Evolutionary conservation across 1,140 invertebrate species (phyloP).

Genomic region (Augochlora pura): DNA sequence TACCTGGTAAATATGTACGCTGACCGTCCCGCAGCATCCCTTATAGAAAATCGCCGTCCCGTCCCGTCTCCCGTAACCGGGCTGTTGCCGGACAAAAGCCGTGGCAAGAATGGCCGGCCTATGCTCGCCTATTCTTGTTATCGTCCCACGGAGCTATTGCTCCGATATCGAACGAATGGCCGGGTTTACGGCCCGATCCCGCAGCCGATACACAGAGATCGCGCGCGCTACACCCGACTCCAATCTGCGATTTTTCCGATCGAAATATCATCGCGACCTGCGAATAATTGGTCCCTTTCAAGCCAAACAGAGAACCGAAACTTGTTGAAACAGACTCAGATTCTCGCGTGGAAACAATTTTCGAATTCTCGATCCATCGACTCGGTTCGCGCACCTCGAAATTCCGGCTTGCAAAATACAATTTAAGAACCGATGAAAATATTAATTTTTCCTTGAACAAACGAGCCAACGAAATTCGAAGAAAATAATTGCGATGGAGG

Average conservation of each 20-base stretch:
- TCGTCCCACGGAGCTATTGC: slow-evolving; percentile 75
- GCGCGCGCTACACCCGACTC: slow-evolving; percentile 21
- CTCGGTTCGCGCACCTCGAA: no score
- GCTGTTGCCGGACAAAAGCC: slow-evolving; percentile 67
- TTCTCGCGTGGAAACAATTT: no score
- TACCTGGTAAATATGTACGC: slow-evolving; percentile 29
- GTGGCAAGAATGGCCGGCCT: slow-evolving; percentile 73
- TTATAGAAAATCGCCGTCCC: slow-evolving; percentile 43
- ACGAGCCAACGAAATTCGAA: no score
- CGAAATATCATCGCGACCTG: no score
- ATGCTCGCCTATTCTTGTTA: slow-evolving; percentile 75
- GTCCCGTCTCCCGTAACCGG: slow-evolving; percentile 30
- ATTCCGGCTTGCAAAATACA: no score
- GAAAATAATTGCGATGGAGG: no score
- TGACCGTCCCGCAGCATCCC: slow-evolving; percentile 1
- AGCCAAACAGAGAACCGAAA: no score
- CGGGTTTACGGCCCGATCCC: slow-evolving; percentile 77
- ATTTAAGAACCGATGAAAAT: no score
- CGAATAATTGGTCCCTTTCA: no score
- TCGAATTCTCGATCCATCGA: no score
- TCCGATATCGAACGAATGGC: slow-evolving; percentile 77
- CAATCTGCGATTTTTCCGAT: neutral
- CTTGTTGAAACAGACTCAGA: no score
- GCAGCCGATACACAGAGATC: slow-evolving; percentile 65
- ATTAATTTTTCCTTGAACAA: no score